Evolutionary conservation across 2,113 vertebrate species (phyloP).

Genomic region (Ophthalmolycus amberensis): DNA sequence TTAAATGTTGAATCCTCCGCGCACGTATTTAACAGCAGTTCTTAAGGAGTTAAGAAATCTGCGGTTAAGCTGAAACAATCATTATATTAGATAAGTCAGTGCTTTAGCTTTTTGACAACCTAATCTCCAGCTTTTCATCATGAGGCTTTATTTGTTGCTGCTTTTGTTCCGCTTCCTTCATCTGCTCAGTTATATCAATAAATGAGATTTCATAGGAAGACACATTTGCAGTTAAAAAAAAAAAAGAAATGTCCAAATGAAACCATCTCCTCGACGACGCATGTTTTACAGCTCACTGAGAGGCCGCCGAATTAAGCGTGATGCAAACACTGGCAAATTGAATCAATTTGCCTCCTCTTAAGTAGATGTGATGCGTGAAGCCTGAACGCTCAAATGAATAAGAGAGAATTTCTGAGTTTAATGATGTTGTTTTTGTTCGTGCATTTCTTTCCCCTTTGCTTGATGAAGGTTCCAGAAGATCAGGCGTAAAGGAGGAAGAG

Average conservation of each 20-base stretch:
- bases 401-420: constrained; percentile 70
- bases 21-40: constrained; percentile 6
- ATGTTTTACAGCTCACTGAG: constrained; percentile 70
- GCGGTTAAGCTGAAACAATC: constrained; percentile 42
- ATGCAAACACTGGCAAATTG: constrained; percentile 80
- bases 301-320: constrained; percentile 71
- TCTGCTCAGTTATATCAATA: constrained; percentile 69
- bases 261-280: constrained; percentile 52
- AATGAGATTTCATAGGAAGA: constrained; percentile 72
- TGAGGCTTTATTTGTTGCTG: constrained; percentile 19
- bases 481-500: constrained; percentile 47
- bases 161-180: constrained; percentile 43
- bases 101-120: constrained; percentile 52
- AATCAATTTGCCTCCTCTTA: constrained; percentile 80
- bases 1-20: constrained; percentile 1
- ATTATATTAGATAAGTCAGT: constrained; percentile 58
- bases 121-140: constrained; percentile 70
- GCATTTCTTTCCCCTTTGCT: constrained; percentile 50
- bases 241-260: constrained; percentile 13
- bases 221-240: constrained; percentile 40
- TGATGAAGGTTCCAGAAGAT: constrained; percentile 71
- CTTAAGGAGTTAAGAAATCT: neutral
- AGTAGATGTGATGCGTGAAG: constrained; percentile 77
- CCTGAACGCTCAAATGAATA: constrained; percentile 71
- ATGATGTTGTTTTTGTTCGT: constrained; percentile 76